Percentiles rank a stretch among this genome's conserved stretches.
Evolutionary conservation across 2,113 vertebrate genomes (phyloP).

Genomic region (Petaurus breviceps): DNA sequence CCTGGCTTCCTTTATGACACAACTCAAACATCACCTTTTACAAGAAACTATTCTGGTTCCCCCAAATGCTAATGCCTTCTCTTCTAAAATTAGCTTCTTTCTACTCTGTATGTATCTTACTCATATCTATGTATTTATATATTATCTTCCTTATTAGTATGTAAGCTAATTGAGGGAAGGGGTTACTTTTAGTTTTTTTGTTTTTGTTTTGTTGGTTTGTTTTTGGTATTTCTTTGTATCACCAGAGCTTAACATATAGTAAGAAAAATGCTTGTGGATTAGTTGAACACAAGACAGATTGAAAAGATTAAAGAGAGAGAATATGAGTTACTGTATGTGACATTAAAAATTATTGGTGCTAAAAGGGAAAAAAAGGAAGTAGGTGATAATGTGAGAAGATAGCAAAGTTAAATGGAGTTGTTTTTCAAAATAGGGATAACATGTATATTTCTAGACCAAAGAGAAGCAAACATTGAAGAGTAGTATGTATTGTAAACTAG

Average conservation of each 20-base stretch:
- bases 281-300: background rate
- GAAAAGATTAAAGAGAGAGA: background rate
- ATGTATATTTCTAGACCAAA: background rate
- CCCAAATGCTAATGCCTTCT: background rate
- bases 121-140: background rate
- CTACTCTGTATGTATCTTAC: background rate
- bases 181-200: background rate
- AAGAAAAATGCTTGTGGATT: background rate
- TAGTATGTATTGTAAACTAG: background rate
- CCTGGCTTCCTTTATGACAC: background rate
- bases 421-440: background rate
- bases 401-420: background rate
- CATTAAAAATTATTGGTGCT: background rate
- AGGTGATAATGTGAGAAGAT: background rate
- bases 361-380: background rate
- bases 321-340: background rate
- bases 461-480: background rate
- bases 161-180: background rate
- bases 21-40: background rate
- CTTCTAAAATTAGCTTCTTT: background rate
- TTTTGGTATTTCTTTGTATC: background rate
- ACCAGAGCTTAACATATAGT: background rate
- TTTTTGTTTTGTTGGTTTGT: background rate
- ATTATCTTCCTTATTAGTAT: background rate
- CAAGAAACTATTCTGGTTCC: background rate